Evolutionary conservation across 2,888 invertebrate species (phyloP).

Genomic region (Athalia rosae): DNA sequence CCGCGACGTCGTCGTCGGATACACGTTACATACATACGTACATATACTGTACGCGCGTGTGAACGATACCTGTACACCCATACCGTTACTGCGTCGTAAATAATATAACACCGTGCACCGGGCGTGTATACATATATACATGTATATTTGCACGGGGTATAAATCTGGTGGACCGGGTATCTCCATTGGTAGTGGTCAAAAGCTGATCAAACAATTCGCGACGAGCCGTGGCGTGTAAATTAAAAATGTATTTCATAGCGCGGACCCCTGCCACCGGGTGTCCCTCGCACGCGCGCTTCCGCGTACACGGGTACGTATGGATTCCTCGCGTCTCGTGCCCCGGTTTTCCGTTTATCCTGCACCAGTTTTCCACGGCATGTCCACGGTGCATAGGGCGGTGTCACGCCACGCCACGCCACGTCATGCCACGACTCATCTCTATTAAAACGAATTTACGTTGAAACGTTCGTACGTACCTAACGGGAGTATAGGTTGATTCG

Average conservation of each 20-base stretch:
- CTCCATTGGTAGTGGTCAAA: conserved; percentile 18
- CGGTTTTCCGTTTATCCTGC: not conserved
- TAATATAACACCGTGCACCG: not conserved
- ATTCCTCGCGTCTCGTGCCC: no score
- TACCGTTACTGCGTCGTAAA: not conserved
- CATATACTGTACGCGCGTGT: no score
- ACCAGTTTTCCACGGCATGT: not conserved
- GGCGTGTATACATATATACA: not conserved
- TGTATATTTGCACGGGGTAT: conserved; percentile 2
- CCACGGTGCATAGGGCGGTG: no score
- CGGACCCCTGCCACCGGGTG: not conserved
- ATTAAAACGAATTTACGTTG: conserved; percentile 41
- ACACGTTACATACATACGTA: no score
- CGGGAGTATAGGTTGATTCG: not conserved
- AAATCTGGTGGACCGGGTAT: conserved; percentile 19
- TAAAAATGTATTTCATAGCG: conserved; percentile 41
- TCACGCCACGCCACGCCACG: not conserved
- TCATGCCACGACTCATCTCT: conserved; percentile 31
- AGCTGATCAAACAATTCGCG: conserved; percentile 35
- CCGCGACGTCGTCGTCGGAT: no score
- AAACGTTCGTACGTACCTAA: conserved; percentile 9
- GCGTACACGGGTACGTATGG: no score
- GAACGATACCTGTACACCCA: no score
- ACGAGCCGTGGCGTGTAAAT: conserved; percentile 32
- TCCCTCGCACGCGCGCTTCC: not conserved